Evolutionary conservation across 2,797 vertebrate genomes (phyloP), one percentile per base, ranked within the genome.

Genomic region (Varecia variegata): DNA sequence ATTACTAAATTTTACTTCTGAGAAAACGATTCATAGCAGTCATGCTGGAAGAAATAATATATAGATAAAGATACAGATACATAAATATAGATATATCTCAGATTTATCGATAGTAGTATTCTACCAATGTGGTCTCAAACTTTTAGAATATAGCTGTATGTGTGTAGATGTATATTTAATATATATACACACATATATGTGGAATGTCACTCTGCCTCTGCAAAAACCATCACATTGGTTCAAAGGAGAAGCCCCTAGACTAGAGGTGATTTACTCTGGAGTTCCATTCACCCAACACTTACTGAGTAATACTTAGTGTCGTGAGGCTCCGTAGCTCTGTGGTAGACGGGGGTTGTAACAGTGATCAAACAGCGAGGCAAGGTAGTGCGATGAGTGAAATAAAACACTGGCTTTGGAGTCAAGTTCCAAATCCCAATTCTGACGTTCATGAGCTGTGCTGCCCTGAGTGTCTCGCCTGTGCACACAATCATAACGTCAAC

Each of bases 1-100:
- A 97, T 15, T 95, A 68, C 91, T 96, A 93, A 95, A 93, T 70
- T 97, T 88, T 90, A 76, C 85, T 65, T 96, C 74, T 95, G 95
- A 97, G 71, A 40, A 97, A 90, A 93, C 52, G 4, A 92, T 84
- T 87, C 52, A 35, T 23, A 50, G 86, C 43, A 65, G 32, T 52
- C 79, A 88, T 54, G n/a, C 12, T 60, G 60, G 79, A 94, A 87
- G 21, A 73, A 73, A 45, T 18, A 27, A 38, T 54, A 17, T 25
- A 52, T 7, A 32, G 3, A 17, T 73, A 47, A 30, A 35, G 11
- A 40, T 8, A 52, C 4, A 32, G 3, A 17, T 73, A 47, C n/a
- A 47, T 45, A 35, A 5, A 40, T 8, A 52, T 7, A 32, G 3
- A 17, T 73, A 47, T 45, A 35, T 45, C 43, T 35, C 35, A 60